phyloP scores from a whole-genome alignment of 2,888 invertebrate species.

The Standfussiana lucernea region DNA sequence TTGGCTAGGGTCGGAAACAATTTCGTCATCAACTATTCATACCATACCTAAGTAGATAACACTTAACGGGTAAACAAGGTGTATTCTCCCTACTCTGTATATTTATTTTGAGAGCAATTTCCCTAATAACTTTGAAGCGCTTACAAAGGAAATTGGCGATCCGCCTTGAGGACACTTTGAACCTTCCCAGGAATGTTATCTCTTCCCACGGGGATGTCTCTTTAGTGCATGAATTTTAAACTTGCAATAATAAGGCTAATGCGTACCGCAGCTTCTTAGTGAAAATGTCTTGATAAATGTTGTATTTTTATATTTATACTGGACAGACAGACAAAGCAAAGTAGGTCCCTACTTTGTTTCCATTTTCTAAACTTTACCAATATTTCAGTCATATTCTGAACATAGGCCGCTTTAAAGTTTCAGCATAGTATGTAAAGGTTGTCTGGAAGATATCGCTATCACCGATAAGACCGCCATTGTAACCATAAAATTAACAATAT shows the following conservation, averaged over 20 bases:
- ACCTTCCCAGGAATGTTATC: constrained; percentile 73
- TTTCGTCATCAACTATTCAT: constrained; percentile 78
- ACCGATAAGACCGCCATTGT: too few relatives aligned
- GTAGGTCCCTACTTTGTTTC: background rate
- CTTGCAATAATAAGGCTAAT: constrained; percentile 57
- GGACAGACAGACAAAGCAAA: too few relatives aligned
- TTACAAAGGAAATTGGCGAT: constrained; percentile 81
- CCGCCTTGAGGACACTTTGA: constrained; percentile 77
- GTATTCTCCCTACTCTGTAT: constrained; percentile 69
- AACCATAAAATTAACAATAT: too few relatives aligned
- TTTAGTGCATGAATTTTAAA: constrained; percentile 58
- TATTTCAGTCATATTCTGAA: background rate
- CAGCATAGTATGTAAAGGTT: too few relatives aligned
- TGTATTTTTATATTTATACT: background rate
- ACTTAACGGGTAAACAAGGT: constrained; percentile 70
- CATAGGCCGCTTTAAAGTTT: constrained; percentile 8
- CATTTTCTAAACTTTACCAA: background rate
- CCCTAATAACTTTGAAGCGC: constrained; percentile 79
- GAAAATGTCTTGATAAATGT: constrained; percentile 19
- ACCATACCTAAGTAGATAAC: constrained; percentile 66
- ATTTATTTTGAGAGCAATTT: constrained; percentile 82
- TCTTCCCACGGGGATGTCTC: constrained; percentile 68
- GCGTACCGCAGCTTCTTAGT: constrained; percentile 37
- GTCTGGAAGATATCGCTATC: too few relatives aligned
- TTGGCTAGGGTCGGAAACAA: constrained; percentile 71